A percentile compares a stretch with the other conserved stretches of the same genome.
These are phyloP conservation scores for Cydia splendana DNA, from an alignment of 1,140 invertebrate genomes.

Conservation along the genomic window DNA sequence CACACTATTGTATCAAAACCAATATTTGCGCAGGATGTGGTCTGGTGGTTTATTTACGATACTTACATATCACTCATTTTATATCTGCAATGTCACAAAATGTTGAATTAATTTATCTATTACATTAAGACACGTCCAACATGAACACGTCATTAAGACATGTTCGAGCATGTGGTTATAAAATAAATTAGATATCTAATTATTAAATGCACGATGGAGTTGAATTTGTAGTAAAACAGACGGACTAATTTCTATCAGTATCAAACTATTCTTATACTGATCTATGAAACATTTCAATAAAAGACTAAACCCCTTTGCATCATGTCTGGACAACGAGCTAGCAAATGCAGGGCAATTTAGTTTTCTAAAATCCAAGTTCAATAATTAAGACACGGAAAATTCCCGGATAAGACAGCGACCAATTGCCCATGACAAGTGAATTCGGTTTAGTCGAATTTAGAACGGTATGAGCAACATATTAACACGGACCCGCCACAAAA, in stretches of 20 bases:
- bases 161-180: background rate
- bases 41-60: slow-evolving; percentile 19
- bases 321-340: too few species aligned
- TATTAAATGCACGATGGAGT: too few species aligned
- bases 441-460: slow-evolving; percentile 52
- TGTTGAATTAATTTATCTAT: background rate
- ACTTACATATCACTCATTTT: background rate
- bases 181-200: background rate
- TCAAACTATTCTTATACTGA: too few species aligned
- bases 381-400: background rate
- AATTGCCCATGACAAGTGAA: slow-evolving; percentile 32
- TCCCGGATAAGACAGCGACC: slow-evolving; percentile 3
- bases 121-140: slow-evolving; percentile 11
- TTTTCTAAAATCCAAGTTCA: background rate
- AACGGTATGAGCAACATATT: slow-evolving; percentile 67
- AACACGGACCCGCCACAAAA: slow-evolving; percentile 61
- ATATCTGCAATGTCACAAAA: slow-evolving; percentile 23
- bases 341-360: too few species aligned
- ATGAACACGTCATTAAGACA: too few species aligned
- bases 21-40: slow-evolving; percentile 59
- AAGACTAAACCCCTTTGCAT: too few species aligned
- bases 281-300: too few species aligned
- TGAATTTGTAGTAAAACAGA: too few species aligned
- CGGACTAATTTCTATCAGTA: too few species aligned
- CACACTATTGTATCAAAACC: slow-evolving; percentile 54